A percentile compares a stretch with the other conserved stretches of the same genome.
Evolutionary conservation across 1,140 invertebrate genomes (phyloP).

Genomic region (Ips nitidus): DNA sequence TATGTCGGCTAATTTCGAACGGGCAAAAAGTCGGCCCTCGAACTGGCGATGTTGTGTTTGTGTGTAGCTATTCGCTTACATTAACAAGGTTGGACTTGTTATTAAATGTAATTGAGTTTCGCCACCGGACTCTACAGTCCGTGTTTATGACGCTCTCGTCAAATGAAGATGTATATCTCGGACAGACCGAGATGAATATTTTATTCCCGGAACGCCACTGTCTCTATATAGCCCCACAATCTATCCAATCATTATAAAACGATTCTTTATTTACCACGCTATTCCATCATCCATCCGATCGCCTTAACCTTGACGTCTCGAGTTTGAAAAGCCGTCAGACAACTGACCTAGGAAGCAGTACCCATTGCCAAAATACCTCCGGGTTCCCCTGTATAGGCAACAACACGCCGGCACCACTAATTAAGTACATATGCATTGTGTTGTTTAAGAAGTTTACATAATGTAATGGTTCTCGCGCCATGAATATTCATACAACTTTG

Average conservation of each 20-base stretch:
- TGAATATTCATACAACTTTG: constrained; percentile 18
- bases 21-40: constrained; percentile 28
- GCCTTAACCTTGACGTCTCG: constrained; percentile 35
- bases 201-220: constrained; percentile 16
- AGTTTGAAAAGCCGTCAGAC: constrained; percentile 35
- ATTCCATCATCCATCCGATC: constrained; percentile 35
- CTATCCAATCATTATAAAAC: constrained; percentile 31
- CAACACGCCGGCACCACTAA: constrained; percentile 7
- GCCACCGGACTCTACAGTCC: neutral
- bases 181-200: neutral
- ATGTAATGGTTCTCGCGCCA: constrained; percentile 13
- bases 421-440: constrained; percentile 25
- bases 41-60: constrained; percentile 1
- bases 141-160: neutral
- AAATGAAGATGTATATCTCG: neutral
- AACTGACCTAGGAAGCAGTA: constrained; percentile 34
- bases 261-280: constrained; percentile 34
- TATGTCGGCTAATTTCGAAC: constrained; percentile 34
- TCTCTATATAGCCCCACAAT: neutral
- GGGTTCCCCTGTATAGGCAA: constrained; percentile 14
- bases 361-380: constrained; percentile 36
- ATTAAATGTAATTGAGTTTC: constrained; percentile 23
- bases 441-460: constrained; percentile 27
- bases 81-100: constrained; percentile 23
- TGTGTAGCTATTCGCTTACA: constrained; percentile 18